Percentiles rank a stretch among this genome's conserved stretches.
phyloP scores from a whole-genome alignment of 1,140 invertebrate species.

The Agrilus planipennis region DNA sequence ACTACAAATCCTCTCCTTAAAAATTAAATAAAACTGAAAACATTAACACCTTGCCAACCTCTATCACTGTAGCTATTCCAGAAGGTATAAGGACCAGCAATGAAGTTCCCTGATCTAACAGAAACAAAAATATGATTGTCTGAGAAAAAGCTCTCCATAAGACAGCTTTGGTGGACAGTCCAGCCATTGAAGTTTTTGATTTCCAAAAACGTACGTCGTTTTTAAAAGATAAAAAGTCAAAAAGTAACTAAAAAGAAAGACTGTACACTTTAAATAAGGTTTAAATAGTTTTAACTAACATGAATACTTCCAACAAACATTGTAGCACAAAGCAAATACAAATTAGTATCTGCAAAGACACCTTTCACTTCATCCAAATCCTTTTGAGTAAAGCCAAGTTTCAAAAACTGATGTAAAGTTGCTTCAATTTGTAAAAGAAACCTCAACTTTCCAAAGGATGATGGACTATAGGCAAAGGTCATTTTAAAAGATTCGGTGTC shows the following conservation, averaged over 20 bases:
- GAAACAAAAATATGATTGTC: conserved; percentile 84
- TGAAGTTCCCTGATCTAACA: conserved; percentile 87
- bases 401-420: conserved; percentile 59
- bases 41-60: conserved; percentile 41
- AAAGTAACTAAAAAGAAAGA: conserved; percentile 61
- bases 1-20: conserved; percentile 37
- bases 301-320: conserved; percentile 85
- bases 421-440: conserved; percentile 70
- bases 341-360: conserved; percentile 91
- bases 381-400: conserved; percentile 80
- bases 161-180: conserved; percentile 77
- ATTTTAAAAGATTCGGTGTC: conserved; percentile 45
- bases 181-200: conserved; percentile 69
- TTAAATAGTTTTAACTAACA: conserved; percentile 49
- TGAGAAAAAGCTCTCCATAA: conserved; percentile 91
- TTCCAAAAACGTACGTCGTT: conserved; percentile 96
- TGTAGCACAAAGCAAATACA: conserved; percentile 86
- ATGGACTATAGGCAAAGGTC: conserved; percentile 48
- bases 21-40: background rate
- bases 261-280: background rate
- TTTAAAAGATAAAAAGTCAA: conserved; percentile 96
- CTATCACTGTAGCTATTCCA: conserved; percentile 76
- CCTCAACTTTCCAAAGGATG: conserved; percentile 56
- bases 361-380: conserved; percentile 95
- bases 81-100: conserved; percentile 79